Conservation (phyloP, 2,113 vertebrate genomes). For the human region GRCh38 chr3:123445501-123446000, state of each 20-base stretch:
- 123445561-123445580: not conserved
- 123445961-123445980: not conserved
- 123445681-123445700: not conserved
- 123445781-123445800: not conserved
- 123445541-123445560: not conserved
- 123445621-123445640: not conserved
- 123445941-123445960: not conserved
- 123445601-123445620: not conserved
- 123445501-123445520: not conserved
- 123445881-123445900: not conserved
- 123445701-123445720: conserved; percentile 22
- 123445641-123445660: conserved; percentile 31
- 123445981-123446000: not conserved
- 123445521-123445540: not conserved
- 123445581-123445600: not conserved
- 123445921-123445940: not conserved
- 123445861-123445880: not conserved
- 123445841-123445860: not conserved
- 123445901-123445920: not conserved
- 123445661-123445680: not conserved
- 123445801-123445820: not conserved
- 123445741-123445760: conserved; percentile 9
- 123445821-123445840: not conserved
- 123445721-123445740: not conserved
- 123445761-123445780: not conserved